Conservation (phyloP, 64 coral and sea anemone genomes). For the Pocillopora damicornis region DNA sequence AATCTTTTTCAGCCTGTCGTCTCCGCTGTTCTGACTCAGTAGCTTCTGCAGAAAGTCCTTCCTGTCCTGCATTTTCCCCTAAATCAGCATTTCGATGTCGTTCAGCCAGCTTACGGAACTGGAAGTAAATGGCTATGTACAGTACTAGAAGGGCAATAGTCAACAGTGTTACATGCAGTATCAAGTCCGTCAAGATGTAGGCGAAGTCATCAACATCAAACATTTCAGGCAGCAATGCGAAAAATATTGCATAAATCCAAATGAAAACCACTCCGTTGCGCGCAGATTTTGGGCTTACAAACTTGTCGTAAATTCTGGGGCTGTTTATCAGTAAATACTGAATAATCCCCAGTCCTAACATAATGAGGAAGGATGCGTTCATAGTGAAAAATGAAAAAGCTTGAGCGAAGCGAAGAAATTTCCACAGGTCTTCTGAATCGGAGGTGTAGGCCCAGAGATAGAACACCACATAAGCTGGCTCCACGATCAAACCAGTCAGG, state of each 20-base stretch:
- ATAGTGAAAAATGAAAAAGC: constrained; percentile 64
- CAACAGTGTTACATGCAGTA: constrained; percentile 59
- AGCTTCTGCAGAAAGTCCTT: background rate
- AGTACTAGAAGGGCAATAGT: constrained; percentile 48
- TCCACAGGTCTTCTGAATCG: background rate
- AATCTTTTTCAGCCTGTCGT: constrained; percentile 55
- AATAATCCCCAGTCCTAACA: constrained; percentile 49
- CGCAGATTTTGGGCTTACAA: constrained; percentile 30
- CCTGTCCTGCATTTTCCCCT: background rate
- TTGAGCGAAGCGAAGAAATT: constrained; percentile 51
- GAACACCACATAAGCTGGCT: constrained; percentile 29
- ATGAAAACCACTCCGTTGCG: constrained; percentile 12
- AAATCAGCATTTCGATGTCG: constrained; percentile 14
- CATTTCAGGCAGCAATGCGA: constrained; percentile 79
- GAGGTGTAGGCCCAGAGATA: background rate
- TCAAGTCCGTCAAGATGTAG: constrained; percentile 51
- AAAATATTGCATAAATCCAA: constrained; percentile 79
- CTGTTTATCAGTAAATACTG: constrained; percentile 61
- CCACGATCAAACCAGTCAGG: constrained; percentile 49
- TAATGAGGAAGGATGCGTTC: constrained; percentile 72
- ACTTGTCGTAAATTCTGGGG: constrained; percentile 43
- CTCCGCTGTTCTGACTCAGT: constrained; percentile 6
- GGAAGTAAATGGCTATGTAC: constrained; percentile 56
- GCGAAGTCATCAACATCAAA: constrained; percentile 12
- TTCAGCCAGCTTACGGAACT: constrained; percentile 34